Percentiles rank a stretch among this genome's conserved stretches.
phyloP scores from a whole-genome alignment of 35 echinoderm and acorn worm genomes.

The Holothuria glaberrima region DNA sequence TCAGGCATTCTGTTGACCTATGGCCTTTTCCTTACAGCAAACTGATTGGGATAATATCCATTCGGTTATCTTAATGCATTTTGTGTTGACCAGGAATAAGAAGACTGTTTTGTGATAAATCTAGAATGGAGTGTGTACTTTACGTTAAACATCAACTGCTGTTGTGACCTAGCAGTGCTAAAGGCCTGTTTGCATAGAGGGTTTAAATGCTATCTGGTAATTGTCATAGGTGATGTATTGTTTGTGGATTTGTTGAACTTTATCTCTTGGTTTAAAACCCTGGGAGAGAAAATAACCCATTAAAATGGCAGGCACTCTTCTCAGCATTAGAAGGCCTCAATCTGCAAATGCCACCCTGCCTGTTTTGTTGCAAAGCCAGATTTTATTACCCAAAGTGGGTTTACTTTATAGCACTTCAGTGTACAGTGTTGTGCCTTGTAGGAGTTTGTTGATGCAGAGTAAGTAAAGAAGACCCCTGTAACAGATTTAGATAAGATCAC shows the following conservation, averaged over 20 bases:
- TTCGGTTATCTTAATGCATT: too few relatives aligned
- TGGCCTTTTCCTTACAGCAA: too few relatives aligned
- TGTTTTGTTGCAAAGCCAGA: too few relatives aligned
- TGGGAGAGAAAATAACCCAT: background rate
- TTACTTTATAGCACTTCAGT: too few relatives aligned
- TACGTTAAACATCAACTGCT: background rate
- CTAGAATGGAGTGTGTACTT: background rate
- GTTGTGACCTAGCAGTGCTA: background rate
- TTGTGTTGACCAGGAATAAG: too few relatives aligned
- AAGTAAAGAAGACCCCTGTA: background rate
- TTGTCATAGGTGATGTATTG: conserved; percentile 56
- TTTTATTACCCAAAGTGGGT: too few relatives aligned
- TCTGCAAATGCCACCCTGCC: too few relatives aligned
- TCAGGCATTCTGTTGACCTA: too few relatives aligned
- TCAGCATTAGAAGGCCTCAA: too few relatives aligned
- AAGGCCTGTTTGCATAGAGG: conserved; percentile 35
- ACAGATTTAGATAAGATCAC: conserved; percentile 12
- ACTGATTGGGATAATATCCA: too few relatives aligned
- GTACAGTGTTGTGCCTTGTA: background rate
- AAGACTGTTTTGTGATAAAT: background rate
- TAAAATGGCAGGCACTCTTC: too few relatives aligned
- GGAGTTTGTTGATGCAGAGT: background rate
- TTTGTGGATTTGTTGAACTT: conserved; percentile 34
- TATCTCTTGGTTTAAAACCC: conserved; percentile 8
- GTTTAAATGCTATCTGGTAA: conserved; percentile 7